phyloP scores from a whole-genome alignment of 2,888 invertebrate genomes.

The Drosophila mimetica region DNA sequence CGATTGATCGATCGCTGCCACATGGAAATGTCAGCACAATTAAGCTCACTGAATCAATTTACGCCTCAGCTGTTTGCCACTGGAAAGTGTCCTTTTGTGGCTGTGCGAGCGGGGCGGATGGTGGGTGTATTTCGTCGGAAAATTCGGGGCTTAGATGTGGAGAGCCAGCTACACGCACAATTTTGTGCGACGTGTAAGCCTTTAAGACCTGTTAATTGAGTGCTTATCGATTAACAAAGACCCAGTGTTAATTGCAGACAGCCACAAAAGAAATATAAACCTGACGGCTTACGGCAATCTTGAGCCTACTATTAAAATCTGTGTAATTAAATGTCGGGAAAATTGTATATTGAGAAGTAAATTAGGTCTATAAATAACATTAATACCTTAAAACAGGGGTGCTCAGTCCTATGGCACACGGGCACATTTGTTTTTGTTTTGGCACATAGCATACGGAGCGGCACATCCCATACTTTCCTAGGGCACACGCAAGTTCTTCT shows the following conservation, averaged over 20 bases:
- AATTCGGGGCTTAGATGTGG: slow-evolving; percentile 1
- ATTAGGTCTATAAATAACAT: no score
- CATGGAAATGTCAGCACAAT: slow-evolving; percentile 77
- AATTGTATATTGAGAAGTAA: not conserved
- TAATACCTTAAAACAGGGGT: no score
- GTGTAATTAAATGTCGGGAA: slow-evolving; percentile 23
- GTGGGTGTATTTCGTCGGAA: no score
- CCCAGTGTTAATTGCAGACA: slow-evolving; percentile 18
- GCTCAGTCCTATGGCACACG: no score
- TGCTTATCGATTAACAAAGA: slow-evolving; percentile 66
- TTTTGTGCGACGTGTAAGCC: slow-evolving; percentile 55
- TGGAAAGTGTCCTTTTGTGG: slow-evolving; percentile 8
- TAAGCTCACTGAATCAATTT: slow-evolving; percentile 74
- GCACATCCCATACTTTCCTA: no score
- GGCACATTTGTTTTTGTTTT: no score
- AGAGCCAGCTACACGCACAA: slow-evolving; percentile 57
- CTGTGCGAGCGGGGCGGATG: no score
- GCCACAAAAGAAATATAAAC: slow-evolving; percentile 18
- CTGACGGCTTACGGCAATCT: slow-evolving; percentile 2
- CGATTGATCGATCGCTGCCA: slow-evolving; percentile 61
- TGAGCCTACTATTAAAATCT: slow-evolving; percentile 19
- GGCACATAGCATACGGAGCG: no score
- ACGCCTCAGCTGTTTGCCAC: slow-evolving; percentile 50
- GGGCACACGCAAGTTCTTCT: no score
- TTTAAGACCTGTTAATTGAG: slow-evolving; percentile 79